phyloP scores from a whole-genome alignment of 2,113 vertebrate genomes.

The Eonycteris spelaea region DNA sequence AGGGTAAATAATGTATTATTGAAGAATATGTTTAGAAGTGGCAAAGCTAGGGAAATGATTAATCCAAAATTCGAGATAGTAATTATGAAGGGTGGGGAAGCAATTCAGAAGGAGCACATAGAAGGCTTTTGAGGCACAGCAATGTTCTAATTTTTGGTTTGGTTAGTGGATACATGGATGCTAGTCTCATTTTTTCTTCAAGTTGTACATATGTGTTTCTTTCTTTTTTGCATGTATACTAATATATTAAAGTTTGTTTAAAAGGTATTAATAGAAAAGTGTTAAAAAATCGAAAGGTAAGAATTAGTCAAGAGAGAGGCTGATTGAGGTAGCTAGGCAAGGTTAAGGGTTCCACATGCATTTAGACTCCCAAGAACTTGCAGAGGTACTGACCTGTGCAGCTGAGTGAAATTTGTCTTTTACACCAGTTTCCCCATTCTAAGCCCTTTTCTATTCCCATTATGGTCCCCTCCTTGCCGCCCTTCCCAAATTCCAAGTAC shows the following conservation, averaged over 20 bases:
- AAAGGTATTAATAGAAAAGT: not conserved
- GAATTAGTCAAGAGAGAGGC: not conserved
- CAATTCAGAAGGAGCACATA: not conserved
- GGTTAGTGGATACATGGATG: not conserved
- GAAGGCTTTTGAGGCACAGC: not conserved
- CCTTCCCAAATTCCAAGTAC: not conserved
- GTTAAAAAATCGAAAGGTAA: not conserved
- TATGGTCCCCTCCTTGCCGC: not conserved
- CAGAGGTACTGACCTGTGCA: not conserved
- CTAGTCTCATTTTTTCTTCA: not conserved
- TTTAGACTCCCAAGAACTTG: not conserved
- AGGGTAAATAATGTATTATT: not conserved
- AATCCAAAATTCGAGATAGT: not conserved
- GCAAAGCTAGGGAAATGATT: not conserved
- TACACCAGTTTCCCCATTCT: not conserved
- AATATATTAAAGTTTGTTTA: not conserved
- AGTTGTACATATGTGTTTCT: not conserved
- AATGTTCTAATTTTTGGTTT: not conserved
- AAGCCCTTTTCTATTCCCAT: not conserved
- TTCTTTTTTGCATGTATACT: not conserved
- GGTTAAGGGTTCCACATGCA: not conserved
- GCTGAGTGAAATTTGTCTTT: not conserved
- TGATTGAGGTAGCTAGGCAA: not conserved
- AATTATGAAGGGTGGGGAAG: not conserved
- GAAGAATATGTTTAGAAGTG: not conserved